phyloP scores from a whole-genome alignment of 2,113 vertebrate genomes.

The Bungarus multicinctus region DNA sequence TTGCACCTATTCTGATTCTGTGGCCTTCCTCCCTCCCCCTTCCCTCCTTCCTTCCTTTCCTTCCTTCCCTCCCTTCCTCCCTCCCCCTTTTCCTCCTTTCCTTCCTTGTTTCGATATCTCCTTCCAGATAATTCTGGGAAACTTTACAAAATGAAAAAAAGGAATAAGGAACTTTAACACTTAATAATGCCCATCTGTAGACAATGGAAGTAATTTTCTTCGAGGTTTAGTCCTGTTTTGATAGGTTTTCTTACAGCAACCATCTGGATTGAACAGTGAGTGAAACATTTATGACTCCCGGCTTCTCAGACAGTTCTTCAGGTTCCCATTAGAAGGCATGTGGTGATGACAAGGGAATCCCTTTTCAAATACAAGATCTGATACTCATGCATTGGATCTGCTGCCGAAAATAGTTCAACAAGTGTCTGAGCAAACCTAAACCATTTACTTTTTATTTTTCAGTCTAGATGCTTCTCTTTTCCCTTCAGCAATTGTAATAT shows the following conservation, averaged over 20 bases:
- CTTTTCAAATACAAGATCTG: background rate
- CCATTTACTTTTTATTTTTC: background rate
- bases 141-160: background rate
- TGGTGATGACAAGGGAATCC: background rate
- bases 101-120: background rate
- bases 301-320: background rate
- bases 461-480: background rate
- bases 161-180: background rate
- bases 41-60: no score
- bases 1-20: background rate
- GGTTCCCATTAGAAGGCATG: background rate
- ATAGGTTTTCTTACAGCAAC: background rate
- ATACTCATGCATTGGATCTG: background rate
- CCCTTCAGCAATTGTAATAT: background rate
- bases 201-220: background rate
- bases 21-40: background rate
- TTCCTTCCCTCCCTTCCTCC: background rate
- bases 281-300: background rate
- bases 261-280: background rate
- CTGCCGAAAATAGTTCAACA: background rate
- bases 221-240: background rate
- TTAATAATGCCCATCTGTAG: background rate
- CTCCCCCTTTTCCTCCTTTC: accelerated
- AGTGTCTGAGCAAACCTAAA: background rate
- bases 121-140: background rate